A percentile compares a stretch with the other conserved stretches of the same genome.
Evolutionary conservation across 2,888 invertebrate species (phyloP).

Genomic region (Trypoxylon attenuatum): DNA sequence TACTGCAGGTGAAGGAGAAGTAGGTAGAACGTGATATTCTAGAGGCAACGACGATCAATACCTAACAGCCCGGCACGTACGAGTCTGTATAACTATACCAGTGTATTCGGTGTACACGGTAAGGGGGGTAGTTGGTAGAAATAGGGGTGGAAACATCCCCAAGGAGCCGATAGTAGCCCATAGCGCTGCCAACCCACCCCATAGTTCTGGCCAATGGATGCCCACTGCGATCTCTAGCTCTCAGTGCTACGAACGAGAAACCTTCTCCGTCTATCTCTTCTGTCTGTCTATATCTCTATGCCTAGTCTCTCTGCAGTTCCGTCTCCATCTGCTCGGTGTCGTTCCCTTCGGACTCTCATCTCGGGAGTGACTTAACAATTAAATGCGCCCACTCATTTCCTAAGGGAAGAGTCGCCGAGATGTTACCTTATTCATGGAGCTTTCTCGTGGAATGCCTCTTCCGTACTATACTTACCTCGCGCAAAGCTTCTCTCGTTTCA

Average conservation of each 20-base stretch:
- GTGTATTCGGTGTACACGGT: slow-evolving; percentile 67
- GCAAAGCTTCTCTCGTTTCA: no score
- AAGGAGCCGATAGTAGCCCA: slow-evolving; percentile 71
- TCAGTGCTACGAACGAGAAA: slow-evolving; percentile 56
- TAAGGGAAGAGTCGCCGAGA: slow-evolving; percentile 14
- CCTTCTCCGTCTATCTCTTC: slow-evolving; percentile 48
- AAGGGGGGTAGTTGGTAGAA: slow-evolving; percentile 67
- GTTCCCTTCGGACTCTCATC: slow-evolving; percentile 28
- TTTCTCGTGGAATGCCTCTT: no score
- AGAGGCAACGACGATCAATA: slow-evolving; percentile 68
- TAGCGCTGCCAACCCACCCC: slow-evolving; percentile 67
- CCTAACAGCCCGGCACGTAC: slow-evolving; percentile 66
- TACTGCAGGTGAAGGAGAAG: slow-evolving; percentile 69
- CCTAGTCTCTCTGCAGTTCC: slow-evolving; percentile 21
- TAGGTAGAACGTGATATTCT: slow-evolving; percentile 63
- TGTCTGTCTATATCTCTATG: slow-evolving; percentile 33
- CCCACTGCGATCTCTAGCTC: slow-evolving; percentile 64
- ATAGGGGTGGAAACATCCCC: slow-evolving; percentile 72
- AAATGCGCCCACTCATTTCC: slow-evolving; percentile 45
- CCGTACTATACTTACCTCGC: no score
- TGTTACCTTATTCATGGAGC: slow-evolving; percentile 14
- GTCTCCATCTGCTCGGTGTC: slow-evolving; percentile 7
- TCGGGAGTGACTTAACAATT: slow-evolving; percentile 52
- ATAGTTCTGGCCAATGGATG: slow-evolving; percentile 61
- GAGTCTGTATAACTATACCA: slow-evolving; percentile 65